Evolutionary conservation across 2,113 vertebrate species (phyloP), one percentile per base, ranked within the genome.

Genomic region (Oreotrochilus melanogaster): DNA sequence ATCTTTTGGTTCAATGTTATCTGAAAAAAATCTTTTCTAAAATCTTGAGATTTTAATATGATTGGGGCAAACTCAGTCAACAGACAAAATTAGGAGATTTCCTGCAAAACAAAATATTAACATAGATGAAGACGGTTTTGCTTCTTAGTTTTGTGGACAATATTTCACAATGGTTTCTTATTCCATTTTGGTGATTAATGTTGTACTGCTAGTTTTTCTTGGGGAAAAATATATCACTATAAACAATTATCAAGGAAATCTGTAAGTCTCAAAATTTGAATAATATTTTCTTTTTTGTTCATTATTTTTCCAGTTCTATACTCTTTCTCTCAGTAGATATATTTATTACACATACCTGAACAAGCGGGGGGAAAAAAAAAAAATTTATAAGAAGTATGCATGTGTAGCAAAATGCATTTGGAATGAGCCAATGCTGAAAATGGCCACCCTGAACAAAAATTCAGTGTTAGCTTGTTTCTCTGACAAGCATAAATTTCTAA

Each of bases 361-460:
- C 3, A 42, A 0, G 1, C n/a, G 39, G 39, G 39, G 12, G 12
- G 12, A 39, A 39, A 31, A 80, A 61, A 58, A 51, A 62, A 31
- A 3, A 2, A 2, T 18, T 10, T 3, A 3, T 30, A 19, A 47
- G 4, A 76, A 65, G 3, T n/a, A 56, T 14, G 5, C 21, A 10
- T 65, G 18, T 21, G 14, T 27, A 69, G 15, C 37, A 56, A 75
- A 91, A 65, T 65, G 27, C 19, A 61, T 56, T 60, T 67, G 2
- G 16, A 76, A 75, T 16, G 0, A 54, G 6, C 21, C 71, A 45
- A 35, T 37, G 6, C 19, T 86, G 39, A 86, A 88, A 91, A 71
- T 45, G 16, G 3, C 5, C 51, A 86, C 3, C 4, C 7, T 88
- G 8, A 17, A 33, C 8, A 53, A 86, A 88, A 78, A 62, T 28